phyloP scores from a whole-genome alignment of 2,888 invertebrate genomes.

The Rapana venosa region DNA sequence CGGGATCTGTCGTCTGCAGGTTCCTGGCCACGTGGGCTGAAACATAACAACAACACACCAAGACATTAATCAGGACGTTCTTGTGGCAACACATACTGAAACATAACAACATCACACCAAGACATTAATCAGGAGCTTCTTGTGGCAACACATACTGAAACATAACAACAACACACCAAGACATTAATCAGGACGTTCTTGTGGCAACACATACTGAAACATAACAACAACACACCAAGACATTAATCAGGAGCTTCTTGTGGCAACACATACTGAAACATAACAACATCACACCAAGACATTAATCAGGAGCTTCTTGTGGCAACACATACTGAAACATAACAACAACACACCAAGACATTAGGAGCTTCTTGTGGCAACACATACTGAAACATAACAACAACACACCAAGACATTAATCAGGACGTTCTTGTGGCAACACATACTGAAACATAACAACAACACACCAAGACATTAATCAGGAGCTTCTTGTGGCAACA shows the following conservation, averaged over 20 bases:
- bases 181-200: too few relatives aligned
- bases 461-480: neutral
- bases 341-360: neutral
- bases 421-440: too few relatives aligned
- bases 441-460: conserved; percentile 53
- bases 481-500: too few relatives aligned
- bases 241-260: too few relatives aligned
- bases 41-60: neutral
- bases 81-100: too few relatives aligned
- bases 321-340: conserved; percentile 52
- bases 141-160: conserved; percentile 53
- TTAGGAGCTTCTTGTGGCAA: too few relatives aligned
- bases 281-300: neutral
- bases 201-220: conserved; percentile 53
- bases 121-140: too few relatives aligned
- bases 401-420: neutral
- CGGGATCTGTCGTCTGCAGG: conserved; percentile 74
- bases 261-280: conserved; percentile 53
- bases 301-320: too few relatives aligned
- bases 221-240: neutral
- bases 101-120: neutral
- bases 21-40: conserved; percentile 76
- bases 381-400: conserved; percentile 53
- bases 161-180: neutral
- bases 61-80: too few relatives aligned